Evolutionary conservation across 2,797 vertebrate species (phyloP).

Genomic region (Oryzias sinensis): DNA sequence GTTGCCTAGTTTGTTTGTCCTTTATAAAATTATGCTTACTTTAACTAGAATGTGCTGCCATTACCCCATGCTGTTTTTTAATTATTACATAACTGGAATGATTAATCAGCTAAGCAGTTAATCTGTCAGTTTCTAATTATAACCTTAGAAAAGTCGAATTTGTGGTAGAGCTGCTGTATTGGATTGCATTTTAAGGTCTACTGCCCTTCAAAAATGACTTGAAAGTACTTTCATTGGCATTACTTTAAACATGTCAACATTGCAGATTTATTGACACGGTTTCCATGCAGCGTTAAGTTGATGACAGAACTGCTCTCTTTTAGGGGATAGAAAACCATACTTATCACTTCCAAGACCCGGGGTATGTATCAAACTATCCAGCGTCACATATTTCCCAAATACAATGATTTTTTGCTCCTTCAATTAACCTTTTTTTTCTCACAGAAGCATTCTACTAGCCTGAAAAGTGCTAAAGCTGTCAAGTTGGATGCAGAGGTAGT

Average conservation of each 20-base stretch:
- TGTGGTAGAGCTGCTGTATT: too few species aligned
- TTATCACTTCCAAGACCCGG: conserved; percentile 92
- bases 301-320: conserved; percentile 45
- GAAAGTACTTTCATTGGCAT: too few species aligned
- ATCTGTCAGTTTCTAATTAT: too few species aligned
- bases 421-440: conserved; percentile 30
- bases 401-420: conserved; percentile 31
- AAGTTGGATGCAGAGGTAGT: conserved; percentile 92
- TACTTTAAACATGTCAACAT: not conserved
- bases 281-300: conserved; percentile 16
- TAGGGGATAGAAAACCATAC: conserved; percentile 95
- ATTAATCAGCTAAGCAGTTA: too few species aligned
- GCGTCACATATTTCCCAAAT: conserved; percentile 30
- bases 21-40: too few species aligned
- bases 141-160: too few species aligned
- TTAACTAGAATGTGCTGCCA: too few species aligned
- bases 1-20: too few species aligned
- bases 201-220: too few species aligned
- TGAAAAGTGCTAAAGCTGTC: conserved; percentile 89
- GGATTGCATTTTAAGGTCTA: too few species aligned
- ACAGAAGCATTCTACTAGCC: conserved; percentile 90
- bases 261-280: not conserved
- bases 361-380: conserved; percentile 80
- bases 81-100: too few species aligned
- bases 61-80: too few species aligned